Evolutionary conservation across 2,888 invertebrate genomes (phyloP), one percentile per base, ranked within the genome.

Genomic region (Chelonus formosanus): DNA sequence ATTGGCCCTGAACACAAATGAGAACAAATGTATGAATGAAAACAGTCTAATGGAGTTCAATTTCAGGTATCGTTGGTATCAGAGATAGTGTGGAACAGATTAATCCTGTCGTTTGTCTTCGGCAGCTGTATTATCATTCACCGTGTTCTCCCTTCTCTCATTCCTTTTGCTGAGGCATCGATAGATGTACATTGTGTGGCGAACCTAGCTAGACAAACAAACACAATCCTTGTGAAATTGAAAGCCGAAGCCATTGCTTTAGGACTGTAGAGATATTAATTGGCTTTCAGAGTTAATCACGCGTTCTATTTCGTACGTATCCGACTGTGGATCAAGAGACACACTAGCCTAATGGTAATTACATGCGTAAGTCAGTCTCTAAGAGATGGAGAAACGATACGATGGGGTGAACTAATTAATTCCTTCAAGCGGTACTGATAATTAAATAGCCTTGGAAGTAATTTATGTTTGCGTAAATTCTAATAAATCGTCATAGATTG

Each of bases 41-140:
- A 63, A 57, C 67, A 62, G 67, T 71, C 73, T 71, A 70, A 69
- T 70, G 69, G 69, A 47, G 68, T 70, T 69, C 73, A 72, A 73
- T 73, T 73, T 75, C 64, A 64, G 68, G 40, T 70, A 76, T 76
- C 69, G 70, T 65, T 71, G 75, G 77, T 76, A 71, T 67, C 70
- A 73, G 40, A 40, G 40, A 75, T 71, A 68, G 32, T 58, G 67
- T 77, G 40, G 40, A 40, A 6, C 40, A 40, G 75, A 79, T 79
- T 78, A 79, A 79, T 77, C 72, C 65, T 71, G 71, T 73, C 76
- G 75, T 74, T 77, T 75, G 75, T 77, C 73, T 73, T 63, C 68
- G 52, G 68, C 74, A 54, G 36, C n/a, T 54, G 54, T 54, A 48
- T 54, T 36, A 54, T 54, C 54, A 54, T 53, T 35, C 53, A 6